These are phyloP conservation scores for Zootoca vivipara DNA, from an alignment of 2,113 vertebrate species.

Conservation along the genomic window DNA sequence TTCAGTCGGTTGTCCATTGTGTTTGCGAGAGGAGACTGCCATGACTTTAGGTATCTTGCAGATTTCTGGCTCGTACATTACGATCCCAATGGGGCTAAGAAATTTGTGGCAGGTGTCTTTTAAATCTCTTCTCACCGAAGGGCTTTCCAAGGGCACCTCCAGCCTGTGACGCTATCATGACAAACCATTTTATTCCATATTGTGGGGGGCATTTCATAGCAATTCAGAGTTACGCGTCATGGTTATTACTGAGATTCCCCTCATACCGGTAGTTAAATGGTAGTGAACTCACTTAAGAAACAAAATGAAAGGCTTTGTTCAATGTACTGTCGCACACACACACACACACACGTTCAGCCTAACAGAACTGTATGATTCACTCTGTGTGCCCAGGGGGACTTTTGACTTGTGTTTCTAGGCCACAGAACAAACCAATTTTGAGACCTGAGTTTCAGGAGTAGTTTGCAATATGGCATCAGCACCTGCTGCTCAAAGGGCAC, in stretches of 20 bases:
- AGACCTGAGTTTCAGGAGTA: neutral
- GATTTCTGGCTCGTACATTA: conserved; percentile 62
- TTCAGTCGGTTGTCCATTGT: conserved; percentile 75
- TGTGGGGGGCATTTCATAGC: conserved; percentile 26
- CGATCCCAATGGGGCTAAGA: conserved; percentile 46
- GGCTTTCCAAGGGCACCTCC: conserved; percentile 39
- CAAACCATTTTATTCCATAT: conserved; percentile 37
- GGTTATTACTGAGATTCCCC: neutral
- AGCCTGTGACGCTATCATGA: conserved; percentile 29
- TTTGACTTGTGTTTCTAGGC: neutral
- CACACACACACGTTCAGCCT: neutral
- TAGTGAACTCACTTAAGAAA: neutral
- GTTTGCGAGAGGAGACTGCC: conserved; percentile 53
- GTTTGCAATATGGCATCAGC: neutral
- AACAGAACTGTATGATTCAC: neutral
- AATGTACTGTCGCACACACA: neutral
- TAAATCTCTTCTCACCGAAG: conserved; percentile 49
- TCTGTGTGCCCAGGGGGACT: neutral
- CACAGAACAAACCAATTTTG: neutral
- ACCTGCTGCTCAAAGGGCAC: neutral
- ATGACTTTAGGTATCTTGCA: conserved; percentile 68
- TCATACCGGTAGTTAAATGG: conserved; percentile 21
- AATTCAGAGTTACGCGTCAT: conserved; percentile 32
- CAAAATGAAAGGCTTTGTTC: neutral
- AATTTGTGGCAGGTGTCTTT: conserved; percentile 62